phyloP scores from a whole-genome alignment of 2,113 vertebrate species.

The Reinhardtius hippoglossoides region DNA sequence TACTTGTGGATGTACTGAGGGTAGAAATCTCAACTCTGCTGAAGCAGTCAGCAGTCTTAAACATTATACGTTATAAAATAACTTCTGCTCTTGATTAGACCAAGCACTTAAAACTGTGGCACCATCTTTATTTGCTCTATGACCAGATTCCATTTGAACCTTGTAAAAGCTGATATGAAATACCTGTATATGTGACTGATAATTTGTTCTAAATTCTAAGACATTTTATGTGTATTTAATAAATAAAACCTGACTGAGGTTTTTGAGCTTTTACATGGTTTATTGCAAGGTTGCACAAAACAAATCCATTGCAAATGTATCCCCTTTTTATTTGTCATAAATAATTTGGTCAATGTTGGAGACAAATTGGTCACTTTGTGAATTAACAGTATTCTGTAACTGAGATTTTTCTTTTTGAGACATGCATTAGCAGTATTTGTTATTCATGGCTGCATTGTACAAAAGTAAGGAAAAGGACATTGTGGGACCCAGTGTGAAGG shows the following conservation, averaged over 20 bases:
- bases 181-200: background rate
- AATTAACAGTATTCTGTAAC: background rate
- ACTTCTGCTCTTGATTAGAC: background rate
- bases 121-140: background rate
- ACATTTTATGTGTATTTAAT: slow-evolving; percentile 38
- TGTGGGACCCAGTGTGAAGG: no score
- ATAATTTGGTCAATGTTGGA: background rate
- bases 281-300: slow-evolving; percentile 57
- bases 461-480: no score
- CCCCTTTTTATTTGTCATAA: background rate
- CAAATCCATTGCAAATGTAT: slow-evolving; percentile 22
- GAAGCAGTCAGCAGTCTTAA: background rate
- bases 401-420: no score
- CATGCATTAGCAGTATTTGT: no score
- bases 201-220: background rate
- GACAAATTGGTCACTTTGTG: slow-evolving; percentile 6
- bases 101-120: background rate
- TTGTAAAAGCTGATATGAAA: background rate
- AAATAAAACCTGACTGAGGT: slow-evolving; percentile 42
- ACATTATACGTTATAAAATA: background rate
- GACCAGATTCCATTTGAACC: slow-evolving; percentile 4
- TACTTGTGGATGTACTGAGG: background rate
- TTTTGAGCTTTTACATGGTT: slow-evolving; percentile 15
- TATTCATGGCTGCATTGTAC: no score
- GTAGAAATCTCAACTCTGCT: background rate